Conservation (phyloP, 2,888 invertebrate species). For the Cosmorhoe ocellata region DNA sequence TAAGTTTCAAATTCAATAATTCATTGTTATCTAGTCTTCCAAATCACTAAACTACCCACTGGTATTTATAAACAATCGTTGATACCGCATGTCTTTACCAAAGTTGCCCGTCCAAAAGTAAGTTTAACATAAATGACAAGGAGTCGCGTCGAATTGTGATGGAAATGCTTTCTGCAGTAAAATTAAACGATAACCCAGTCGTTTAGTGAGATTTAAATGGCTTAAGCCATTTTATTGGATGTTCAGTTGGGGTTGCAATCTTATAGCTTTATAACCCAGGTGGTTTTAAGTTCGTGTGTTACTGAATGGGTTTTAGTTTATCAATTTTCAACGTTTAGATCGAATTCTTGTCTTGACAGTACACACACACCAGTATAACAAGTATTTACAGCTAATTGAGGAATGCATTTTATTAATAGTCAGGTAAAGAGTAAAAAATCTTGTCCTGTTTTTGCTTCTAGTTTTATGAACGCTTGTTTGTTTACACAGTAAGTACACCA, state of each 20-base stretch:
- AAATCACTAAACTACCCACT: too few relatives aligned
- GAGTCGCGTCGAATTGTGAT: constrained; percentile 81
- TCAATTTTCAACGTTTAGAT: background rate
- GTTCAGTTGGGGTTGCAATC: constrained; percentile 54
- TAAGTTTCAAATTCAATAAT: too few relatives aligned
- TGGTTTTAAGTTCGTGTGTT: constrained; percentile 42
- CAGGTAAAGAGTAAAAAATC: too few relatives aligned
- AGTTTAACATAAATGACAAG: constrained; percentile 73
- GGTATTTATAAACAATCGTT: too few relatives aligned
- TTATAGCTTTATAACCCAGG: constrained; percentile 60
- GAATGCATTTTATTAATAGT: too few relatives aligned
- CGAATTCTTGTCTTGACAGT: too few relatives aligned
- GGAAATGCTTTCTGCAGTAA: constrained; percentile 82
- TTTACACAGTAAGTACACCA: too few relatives aligned
- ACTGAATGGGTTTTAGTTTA: constrained; percentile 6
- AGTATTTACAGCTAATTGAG: too few relatives aligned
- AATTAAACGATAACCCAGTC: constrained; percentile 81
- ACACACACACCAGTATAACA: too few relatives aligned
- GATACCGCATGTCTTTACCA: constrained; percentile 28
- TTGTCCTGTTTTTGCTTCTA: too few relatives aligned
- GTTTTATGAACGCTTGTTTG: too few relatives aligned
- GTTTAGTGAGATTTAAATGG: constrained; percentile 80
- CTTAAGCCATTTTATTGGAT: constrained; percentile 71
- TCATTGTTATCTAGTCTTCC: too few relatives aligned
- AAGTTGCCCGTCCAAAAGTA: constrained; percentile 8